Evolutionary conservation across 1,140 invertebrate species (phyloP), one percentile per base, ranked within the genome.

Genomic region (Polyergus mexicanus): DNA sequence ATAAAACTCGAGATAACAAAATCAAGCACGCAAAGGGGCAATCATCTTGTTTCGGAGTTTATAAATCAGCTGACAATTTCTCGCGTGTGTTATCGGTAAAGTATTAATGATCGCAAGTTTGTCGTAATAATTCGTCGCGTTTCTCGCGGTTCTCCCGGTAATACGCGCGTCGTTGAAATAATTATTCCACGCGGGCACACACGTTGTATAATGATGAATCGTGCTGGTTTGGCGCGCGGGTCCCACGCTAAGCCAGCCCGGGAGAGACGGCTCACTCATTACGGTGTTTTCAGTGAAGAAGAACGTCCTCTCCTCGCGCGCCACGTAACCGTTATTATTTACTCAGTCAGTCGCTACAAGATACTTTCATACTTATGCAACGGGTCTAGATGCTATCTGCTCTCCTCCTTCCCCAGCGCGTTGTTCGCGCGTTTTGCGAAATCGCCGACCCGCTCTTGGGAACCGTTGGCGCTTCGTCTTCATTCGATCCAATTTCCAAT

Each of bases 341-440:
- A 93, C 92, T 93, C 93, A 92, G 91, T 92, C 91, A 90, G 87
- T 94, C 91, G 92, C 90, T 92, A 89, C 89, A 86, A 92, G 90
- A 89, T 93, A 94, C 94, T 94, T 94, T 94, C 93, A 94, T 94
- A 92, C 92, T 95, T 95, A 94, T 94, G 94, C 93, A 95, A 95
- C 91, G 84, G 72, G 88, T 86, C 72, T 85, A 87, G 92, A 94
- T 94, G 86, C 89, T 92, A 92, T 93, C 92, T 92, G 81, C 78
- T 88, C 89, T 91, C 81, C 91, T 92, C 85, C 86, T 91, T 87
- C 89, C 80, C 54, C 35, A 63, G 6, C 35, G 38, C 58, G 54
- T 72, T 41, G 44, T 51, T 51, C 60, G 71, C 54, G 38, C 80
- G 80, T 69, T 91, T 92, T 92, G 89, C 90, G 91, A 92, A 92